Conservation (phyloP, 2,888 invertebrate species). For the Leistus spinibarbis region DNA sequence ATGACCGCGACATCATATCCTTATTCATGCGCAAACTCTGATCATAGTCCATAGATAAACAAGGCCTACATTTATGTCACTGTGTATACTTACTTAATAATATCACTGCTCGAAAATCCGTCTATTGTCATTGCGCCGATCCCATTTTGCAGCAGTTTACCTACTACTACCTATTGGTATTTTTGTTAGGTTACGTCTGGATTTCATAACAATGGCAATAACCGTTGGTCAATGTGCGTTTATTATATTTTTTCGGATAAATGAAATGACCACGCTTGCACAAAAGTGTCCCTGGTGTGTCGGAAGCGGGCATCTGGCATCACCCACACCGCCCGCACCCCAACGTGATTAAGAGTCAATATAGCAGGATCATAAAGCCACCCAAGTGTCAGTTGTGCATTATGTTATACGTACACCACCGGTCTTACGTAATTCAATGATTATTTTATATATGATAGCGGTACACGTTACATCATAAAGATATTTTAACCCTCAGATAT, state of each 20-base stretch:
- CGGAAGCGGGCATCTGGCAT: constrained; percentile 10
- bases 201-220: not conserved
- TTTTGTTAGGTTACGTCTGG: not conserved
- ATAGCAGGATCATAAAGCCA: constrained; percentile 13
- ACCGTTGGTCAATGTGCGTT: not conserved
- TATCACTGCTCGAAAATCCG: not conserved
- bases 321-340: constrained; percentile 26
- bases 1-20: not conserved
- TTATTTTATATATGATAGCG: too few relatives aligned
- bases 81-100: not conserved
- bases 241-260: not conserved
- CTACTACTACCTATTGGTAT: not conserved
- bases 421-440: not conserved
- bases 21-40: too few relatives aligned
- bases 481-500: too few relatives aligned
- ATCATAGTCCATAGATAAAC: not conserved
- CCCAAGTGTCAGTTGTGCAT: constrained; percentile 31
- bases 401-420: not conserved
- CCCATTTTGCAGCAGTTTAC: too few relatives aligned
- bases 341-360: constrained; percentile 23
- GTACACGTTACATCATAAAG: not conserved
- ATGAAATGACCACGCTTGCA: not conserved
- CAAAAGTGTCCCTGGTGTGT: not conserved
- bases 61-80: not conserved
- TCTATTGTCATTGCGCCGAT: not conserved